These are phyloP conservation scores for Orchesellides sinensis DNA, from an alignment of 2,888 invertebrate species.

Conservation along the genomic window DNA sequence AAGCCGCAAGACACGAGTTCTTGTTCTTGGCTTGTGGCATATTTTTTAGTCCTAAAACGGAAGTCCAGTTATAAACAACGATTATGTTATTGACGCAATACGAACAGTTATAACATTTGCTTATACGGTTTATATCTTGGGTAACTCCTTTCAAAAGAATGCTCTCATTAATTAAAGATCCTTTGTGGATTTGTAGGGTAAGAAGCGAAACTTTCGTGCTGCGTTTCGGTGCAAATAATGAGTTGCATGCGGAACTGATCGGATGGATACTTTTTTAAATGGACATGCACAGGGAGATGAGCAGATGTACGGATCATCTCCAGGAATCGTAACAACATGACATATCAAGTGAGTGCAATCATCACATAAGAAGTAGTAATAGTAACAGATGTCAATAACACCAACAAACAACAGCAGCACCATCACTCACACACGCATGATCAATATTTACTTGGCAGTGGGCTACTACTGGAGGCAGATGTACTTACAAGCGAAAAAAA, in stretches of 20 bases:
- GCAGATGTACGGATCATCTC: neutral
- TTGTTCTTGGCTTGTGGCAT: neutral
- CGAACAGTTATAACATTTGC: too few species aligned
- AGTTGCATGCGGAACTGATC: too few species aligned
- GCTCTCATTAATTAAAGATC: too few species aligned
- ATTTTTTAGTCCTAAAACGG: neutral
- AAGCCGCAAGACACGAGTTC: neutral
- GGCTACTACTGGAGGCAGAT: neutral
- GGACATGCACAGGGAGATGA: conserved; percentile 11
- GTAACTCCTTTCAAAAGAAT: neutral
- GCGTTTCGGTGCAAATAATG: too few species aligned
- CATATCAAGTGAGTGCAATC: conserved; percentile 5
- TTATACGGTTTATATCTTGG: too few species aligned
- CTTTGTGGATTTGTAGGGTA: conserved; percentile 4
- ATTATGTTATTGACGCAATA: too few species aligned
- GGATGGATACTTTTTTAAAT: too few species aligned
- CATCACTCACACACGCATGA: neutral
- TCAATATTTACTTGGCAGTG: too few species aligned
- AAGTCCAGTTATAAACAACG: neutral
- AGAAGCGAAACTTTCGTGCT: conserved; percentile 4
- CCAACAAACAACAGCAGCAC: conserved; percentile 6
- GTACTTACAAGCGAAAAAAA: neutral
- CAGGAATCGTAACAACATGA: neutral
- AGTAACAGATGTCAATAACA: conserved; percentile 54
- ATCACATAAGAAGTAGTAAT: conserved; percentile 4